Percentiles rank a stretch among this genome's conserved stretches.
phyloP scores from a whole-genome alignment of 2,113 vertebrate species.

The Poicephalus meyeri region DNA sequence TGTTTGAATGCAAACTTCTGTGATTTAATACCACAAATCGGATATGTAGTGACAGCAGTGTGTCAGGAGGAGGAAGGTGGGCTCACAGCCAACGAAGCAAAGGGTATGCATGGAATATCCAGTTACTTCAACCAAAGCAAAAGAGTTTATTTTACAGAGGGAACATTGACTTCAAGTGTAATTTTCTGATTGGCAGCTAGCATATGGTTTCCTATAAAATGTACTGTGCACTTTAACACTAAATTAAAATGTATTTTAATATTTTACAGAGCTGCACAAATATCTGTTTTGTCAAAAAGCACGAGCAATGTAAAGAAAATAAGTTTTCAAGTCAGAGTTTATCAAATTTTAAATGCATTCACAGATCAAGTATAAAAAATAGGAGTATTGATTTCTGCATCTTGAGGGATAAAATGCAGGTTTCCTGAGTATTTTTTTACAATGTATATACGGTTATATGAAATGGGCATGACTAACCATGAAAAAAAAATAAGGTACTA shows the following conservation, averaged over 20 bases:
- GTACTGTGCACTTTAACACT: conserved; percentile 81
- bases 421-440: conserved; percentile 77
- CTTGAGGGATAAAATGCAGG: conserved; percentile 69
- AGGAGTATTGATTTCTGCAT: conserved; percentile 74
- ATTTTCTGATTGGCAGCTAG: conserved; percentile 67
- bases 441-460: conserved; percentile 67
- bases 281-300: conserved; percentile 68
- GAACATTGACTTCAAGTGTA: background rate
- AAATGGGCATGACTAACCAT: background rate
- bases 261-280: conserved; percentile 74
- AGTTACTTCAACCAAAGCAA: background rate
- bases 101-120: background rate
- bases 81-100: background rate
- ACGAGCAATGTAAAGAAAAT: conserved; percentile 57
- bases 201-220: conserved; percentile 54
- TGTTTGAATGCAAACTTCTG: background rate
- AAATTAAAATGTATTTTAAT: conserved; percentile 76
- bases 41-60: background rate
- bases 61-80: background rate
- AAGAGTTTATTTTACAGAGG: background rate
- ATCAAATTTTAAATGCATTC: conserved; percentile 56
- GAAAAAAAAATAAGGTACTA: background rate
- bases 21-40: background rate
- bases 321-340: conserved; percentile 65
- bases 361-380: conserved; percentile 48